phyloP scores from a whole-genome alignment of 1,140 invertebrate genomes.

The Calephelis nemesis region DNA sequence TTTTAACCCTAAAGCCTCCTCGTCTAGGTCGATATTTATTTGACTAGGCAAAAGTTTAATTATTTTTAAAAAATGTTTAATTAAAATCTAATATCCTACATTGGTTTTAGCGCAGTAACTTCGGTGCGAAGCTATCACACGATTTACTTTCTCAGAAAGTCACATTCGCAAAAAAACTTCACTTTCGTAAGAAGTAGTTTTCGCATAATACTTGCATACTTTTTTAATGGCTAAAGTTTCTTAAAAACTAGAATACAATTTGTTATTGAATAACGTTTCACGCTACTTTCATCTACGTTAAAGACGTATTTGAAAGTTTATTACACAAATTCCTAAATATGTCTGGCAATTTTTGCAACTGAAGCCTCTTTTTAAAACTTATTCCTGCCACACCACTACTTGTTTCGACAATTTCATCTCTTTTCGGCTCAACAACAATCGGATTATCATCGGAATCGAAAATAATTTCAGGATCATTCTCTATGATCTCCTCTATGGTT shows the following conservation, averaged over 20 bases:
- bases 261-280: background rate
- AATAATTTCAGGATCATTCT: slow-evolving; percentile 72
- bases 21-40: too few species aligned
- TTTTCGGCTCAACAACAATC: slow-evolving; percentile 49
- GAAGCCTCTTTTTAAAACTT: slow-evolving; percentile 35
- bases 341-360: slow-evolving; percentile 45
- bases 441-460: slow-evolving; percentile 66
- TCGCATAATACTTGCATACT: too few species aligned
- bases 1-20: too few species aligned
- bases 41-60: too few species aligned
- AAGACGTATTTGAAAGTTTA: slow-evolving; percentile 38
- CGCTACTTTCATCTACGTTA: slow-evolving; percentile 3
- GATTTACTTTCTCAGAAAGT: too few species aligned
- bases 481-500: slow-evolving; percentile 69
- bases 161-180: too few species aligned
- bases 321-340: slow-evolving; percentile 50
- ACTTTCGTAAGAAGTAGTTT: too few species aligned
- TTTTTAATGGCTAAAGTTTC: too few species aligned
- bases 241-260: background rate
- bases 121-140: too few species aligned
- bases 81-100: too few species aligned
- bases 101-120: too few species aligned
- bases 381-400: slow-evolving; percentile 6
- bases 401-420: slow-evolving; percentile 22
- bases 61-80: too few species aligned